phyloP scores from a whole-genome alignment of 2,888 invertebrate species.

The Eilema caniola region DNA sequence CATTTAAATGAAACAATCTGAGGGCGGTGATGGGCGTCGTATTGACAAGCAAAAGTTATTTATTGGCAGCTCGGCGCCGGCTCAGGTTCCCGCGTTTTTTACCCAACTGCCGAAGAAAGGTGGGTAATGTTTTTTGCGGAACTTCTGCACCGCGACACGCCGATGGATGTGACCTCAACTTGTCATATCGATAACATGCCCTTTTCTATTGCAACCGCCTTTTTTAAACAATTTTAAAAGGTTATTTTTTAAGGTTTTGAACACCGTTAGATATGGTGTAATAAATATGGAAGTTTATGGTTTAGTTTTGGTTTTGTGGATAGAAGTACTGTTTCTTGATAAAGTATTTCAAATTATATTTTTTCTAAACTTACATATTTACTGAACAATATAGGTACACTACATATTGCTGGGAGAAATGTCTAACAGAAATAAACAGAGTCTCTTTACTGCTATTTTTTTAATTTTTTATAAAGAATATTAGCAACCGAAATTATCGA shows the following conservation, averaged over 20 bases:
- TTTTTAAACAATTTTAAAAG: constrained; percentile 25
- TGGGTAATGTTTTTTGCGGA: no score
- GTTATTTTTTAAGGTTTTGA: constrained; percentile 26
- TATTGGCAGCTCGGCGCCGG: constrained; percentile 77
- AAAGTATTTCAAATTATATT: not conserved
- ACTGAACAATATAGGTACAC: no score
- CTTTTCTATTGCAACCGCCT: constrained; percentile 46
- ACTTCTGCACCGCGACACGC: constrained; percentile 25
- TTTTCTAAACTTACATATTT: no score
- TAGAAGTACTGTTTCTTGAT: not conserved
- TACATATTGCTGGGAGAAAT: no score
- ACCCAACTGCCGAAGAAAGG: no score
- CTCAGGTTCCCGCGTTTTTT: constrained; percentile 52
- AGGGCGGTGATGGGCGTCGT: constrained; percentile 71
- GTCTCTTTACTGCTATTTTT: no score
- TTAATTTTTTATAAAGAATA: no score
- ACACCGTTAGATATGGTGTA: constrained; percentile 11
- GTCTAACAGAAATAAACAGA: no score
- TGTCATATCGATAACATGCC: constrained; percentile 52
- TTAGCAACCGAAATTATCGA: no score
- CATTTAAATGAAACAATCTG: constrained; percentile 30
- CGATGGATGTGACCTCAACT: constrained; percentile 55
- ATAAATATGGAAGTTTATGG: constrained; percentile 23
- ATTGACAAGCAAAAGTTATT: constrained; percentile 81
- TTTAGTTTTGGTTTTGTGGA: constrained; percentile 9